Conservation (phyloP, 2,797 vertebrate genomes). For the Danio jaintianensis region DNA sequence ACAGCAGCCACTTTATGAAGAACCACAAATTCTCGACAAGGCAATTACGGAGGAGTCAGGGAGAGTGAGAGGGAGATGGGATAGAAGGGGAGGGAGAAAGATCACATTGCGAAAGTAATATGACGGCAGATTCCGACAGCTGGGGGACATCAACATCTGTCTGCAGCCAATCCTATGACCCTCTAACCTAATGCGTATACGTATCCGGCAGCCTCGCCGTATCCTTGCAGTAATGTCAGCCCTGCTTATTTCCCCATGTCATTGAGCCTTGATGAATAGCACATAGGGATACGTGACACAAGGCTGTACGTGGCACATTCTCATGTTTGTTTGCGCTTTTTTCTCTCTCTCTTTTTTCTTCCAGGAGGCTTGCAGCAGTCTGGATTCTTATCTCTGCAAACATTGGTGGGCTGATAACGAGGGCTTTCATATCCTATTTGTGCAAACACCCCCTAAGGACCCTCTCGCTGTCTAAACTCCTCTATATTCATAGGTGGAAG, state of each 20-base stretch:
- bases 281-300: constrained; percentile 29
- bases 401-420: constrained; percentile 66
- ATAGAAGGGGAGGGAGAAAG: constrained; percentile 23
- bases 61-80: constrained; percentile 29
- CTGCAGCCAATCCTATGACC: constrained; percentile 22
- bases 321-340: constrained; percentile 60
- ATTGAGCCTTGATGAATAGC: constrained; percentile 44
- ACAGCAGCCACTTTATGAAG: constrained; percentile 55
- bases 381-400: constrained; percentile 73
- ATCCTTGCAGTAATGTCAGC: constrained; percentile 23
- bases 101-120: constrained; percentile 29
- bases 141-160: constrained; percentile 52
- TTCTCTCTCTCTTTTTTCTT: constrained; percentile 51
- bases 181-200: background rate
- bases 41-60: constrained; percentile 57
- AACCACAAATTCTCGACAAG: constrained; percentile 56
- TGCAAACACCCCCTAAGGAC: constrained; percentile 63
- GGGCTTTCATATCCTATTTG: constrained; percentile 70
- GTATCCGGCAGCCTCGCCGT: background rate
- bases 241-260: constrained; percentile 31
- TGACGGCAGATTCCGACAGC: constrained; percentile 38
- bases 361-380: constrained; percentile 65
- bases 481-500: constrained; percentile 63
- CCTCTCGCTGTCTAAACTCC: constrained; percentile 60
- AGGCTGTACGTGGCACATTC: constrained; percentile 67